Base-by-base conservation (phyloP, 1,140 invertebrate genomes). In the Brachionus plicatilis region DNA sequence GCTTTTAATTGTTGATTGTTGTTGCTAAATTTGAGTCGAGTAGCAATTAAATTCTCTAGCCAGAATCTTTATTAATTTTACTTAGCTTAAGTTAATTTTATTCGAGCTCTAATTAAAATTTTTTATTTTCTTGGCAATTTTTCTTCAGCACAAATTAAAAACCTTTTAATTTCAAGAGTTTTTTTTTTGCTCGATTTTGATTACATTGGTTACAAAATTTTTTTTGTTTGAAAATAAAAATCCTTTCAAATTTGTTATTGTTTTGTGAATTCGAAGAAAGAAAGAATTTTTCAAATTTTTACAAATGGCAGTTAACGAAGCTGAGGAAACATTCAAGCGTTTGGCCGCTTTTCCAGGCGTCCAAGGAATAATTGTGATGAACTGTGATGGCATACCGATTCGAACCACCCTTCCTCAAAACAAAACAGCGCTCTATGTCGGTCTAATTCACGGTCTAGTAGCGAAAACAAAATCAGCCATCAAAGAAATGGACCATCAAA, bases 291-390 rank as follows among this genome's bases (percentile, higher is more conserved):
- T 17, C 4, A 33, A 12, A 7, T 33, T 27, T 60, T 20, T 24
- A 14, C 17, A n/a, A 82, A 82, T 82, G 79, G 79, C 79, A 65
- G 83, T 89, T 86, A 86, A 94, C 89, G 97, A 99, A 92, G 95
- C 99, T 43, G 97, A 99, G 91, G 97, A 99, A 92, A 97, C 95
- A 9, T 92, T 99, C 87, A 99, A 98, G 91, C 91, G 96, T 86
- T 97, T 99, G 87, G 94, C 96, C 87, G 93, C 94, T 75, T 96
- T 98, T 87, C 98, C 97, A 91, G 96, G 97, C 86, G 97, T 99
- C 56, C 93, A 95, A 87, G 97, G 97, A 85, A 94, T 96, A 68
- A 95, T 99, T 88, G 95, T 99, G 82, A 94, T 98, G 50, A 99
- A 98, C 91, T 92, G 93, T 85, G 96, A 98, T 93, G 83, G 83